Base-by-base conservation (phyloP, 2,888 invertebrate genomes). In the Drosophila aldrichi region DNA sequence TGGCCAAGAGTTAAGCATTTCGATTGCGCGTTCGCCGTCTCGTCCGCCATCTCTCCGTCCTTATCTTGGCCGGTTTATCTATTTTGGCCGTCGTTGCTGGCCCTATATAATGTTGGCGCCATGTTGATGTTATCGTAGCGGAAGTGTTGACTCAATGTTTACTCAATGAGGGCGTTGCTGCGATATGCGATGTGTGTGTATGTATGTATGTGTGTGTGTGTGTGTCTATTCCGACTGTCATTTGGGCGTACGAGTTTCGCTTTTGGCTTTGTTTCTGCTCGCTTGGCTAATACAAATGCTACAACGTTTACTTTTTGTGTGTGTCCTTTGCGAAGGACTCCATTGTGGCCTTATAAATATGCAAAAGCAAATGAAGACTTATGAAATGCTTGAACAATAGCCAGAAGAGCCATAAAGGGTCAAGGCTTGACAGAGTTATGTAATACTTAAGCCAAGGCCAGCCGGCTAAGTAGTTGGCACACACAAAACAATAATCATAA, bases 71-170 rank as follows among this genome's bases (percentile, higher is more conserved):
- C 66, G 78, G 69, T 76, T 85, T 84, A 86, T 86, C 87, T 84
- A 78, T 85, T 78, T 80, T 81, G 82, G 81, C 77, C 70, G 74
- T 66, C 74, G 81, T 68, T 79, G 74, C 72, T 68, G 79, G 77
- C 80, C 67, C 81, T 74, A 77, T 75, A 86, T 88, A 82, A 87
- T 84, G 82, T 82, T 87, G 87, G 87, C 87, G 87, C 87, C 87
- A 87, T 82, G 82, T 77, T 87, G 87, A 87, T 87, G 86, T 82
- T 86, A 88, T 88, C 88, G 76, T 71, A 74, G 77, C 88, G 86
- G 88, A 86, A 86, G 86, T 87, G 87, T 87, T 87, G 87, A 88
- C 87, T 87, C 88, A 88, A 87, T 88, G 87, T 86, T 88, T 88
- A 87, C 86, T 88, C 86, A 86, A 86, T 88, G 87, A 88, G 86